Evolutionary conservation across 1,140 invertebrate genomes (phyloP).

Genomic region (Drosophila lacertosa): DNA sequence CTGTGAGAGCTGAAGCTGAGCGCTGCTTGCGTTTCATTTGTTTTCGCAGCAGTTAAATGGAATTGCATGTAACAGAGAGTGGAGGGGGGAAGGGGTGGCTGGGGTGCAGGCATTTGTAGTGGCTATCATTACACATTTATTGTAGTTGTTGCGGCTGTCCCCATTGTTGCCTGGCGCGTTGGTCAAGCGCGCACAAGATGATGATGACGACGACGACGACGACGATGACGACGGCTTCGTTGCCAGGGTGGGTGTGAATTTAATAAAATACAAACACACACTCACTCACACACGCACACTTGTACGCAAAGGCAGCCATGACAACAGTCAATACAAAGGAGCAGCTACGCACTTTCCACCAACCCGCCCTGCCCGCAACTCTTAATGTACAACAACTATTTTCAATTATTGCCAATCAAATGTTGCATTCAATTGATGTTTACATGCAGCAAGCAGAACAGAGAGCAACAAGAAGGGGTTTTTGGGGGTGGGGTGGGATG

Average conservation of each 20-base stretch:
- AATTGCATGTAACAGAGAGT: constrained; percentile 65
- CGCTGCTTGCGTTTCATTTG: constrained; percentile 65
- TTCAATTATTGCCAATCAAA: constrained; percentile 84
- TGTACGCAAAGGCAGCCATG: constrained; percentile 64
- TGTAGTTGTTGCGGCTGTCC: constrained; percentile 49
- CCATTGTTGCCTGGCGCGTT: constrained; percentile 26
- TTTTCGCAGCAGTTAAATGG: constrained; percentile 80
- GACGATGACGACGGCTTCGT: constrained; percentile 38
- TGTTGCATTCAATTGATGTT: constrained; percentile 83
- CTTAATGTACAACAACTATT: constrained; percentile 81
- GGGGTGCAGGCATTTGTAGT: constrained; percentile 51
- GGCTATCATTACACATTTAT: constrained; percentile 81
- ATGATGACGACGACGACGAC: constrained; percentile 37
- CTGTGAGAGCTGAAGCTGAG: constrained; percentile 40
- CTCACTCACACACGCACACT: constrained; percentile 7
- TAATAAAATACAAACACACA: constrained; percentile 66
- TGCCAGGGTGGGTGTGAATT: constrained; percentile 73
- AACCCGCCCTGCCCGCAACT: constrained; percentile 1
- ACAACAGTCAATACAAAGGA: constrained; percentile 64
- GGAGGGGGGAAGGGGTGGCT: not conserved
- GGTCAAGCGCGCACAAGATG: constrained; percentile 66
- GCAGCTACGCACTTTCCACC: constrained; percentile 2
- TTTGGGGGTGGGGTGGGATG: not conserved
- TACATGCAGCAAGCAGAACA: constrained; percentile 61
- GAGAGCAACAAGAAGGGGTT: constrained; percentile 14